These are phyloP conservation scores for Enteromius afrohamiltoni DNA, from an alignment of 2,797 vertebrate species.

Conservation along the genomic window DNA sequence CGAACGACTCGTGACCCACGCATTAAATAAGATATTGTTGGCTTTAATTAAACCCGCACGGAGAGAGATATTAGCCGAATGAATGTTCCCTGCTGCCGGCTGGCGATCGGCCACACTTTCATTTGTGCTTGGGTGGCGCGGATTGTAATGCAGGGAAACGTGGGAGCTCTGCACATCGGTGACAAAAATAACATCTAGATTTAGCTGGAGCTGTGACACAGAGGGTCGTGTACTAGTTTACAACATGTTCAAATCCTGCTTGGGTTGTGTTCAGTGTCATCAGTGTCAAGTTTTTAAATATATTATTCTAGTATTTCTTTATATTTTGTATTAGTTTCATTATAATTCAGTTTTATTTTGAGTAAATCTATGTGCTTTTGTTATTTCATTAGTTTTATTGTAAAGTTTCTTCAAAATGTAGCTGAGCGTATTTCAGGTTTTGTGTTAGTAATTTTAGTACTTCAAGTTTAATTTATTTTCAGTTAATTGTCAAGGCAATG, in stretches of 20 bases:
- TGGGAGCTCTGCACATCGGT: constrained; percentile 6
- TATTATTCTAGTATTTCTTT: too few species aligned
- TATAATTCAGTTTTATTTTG: background rate
- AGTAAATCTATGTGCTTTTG: background rate
- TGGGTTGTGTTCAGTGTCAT: background rate
- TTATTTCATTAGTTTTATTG: background rate
- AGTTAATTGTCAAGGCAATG: background rate
- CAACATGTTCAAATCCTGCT: background rate
- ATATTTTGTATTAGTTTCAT: background rate
- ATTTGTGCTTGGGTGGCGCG: background rate
- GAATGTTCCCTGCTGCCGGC: background rate
- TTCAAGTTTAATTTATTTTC: background rate
- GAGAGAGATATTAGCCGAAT: constrained; percentile 28
- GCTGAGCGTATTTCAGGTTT: background rate
- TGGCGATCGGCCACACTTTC: constrained; percentile 14
- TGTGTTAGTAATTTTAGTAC: background rate
- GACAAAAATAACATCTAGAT: constrained; percentile 29
- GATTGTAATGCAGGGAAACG: constrained; percentile 11
- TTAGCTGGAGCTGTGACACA: background rate
- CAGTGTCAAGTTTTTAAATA: background rate
- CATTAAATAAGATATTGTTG: constrained; percentile 42
- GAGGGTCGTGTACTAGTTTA: background rate
- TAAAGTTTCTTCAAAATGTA: background rate
- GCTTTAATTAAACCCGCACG: constrained; percentile 43
- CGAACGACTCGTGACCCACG: constrained; percentile 24